phyloP scores from a whole-genome alignment of 2,888 invertebrate genomes.

The Eretmocerus hayati region DNA sequence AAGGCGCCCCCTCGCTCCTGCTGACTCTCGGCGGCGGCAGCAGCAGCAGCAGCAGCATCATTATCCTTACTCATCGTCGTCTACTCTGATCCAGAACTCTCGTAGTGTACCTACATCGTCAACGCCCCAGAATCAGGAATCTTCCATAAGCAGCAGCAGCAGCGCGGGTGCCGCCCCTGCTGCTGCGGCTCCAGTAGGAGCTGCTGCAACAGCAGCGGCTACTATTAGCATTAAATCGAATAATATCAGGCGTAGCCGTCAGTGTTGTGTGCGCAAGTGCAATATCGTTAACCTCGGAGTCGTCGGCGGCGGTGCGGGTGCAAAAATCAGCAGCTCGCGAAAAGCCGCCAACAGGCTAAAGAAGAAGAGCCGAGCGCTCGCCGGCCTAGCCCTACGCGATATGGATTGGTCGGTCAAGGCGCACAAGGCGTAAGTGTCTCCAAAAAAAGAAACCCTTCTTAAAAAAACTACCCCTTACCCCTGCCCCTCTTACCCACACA shows the following conservation, averaged over 20 bases:
- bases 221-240: slow-evolving; percentile 5
- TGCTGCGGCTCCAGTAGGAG: neutral
- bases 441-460: too few species aligned
- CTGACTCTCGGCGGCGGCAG: neutral
- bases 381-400: slow-evolving; percentile 44
- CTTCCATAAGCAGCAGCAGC: neutral
- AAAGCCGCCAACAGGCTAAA: neutral
- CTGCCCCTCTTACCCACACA: neutral
- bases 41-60: neutral
- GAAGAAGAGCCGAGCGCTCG: slow-evolving; percentile 30
- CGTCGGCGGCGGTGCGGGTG: too few species aligned
- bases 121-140: neutral
- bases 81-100: too few species aligned
- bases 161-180: neutral
- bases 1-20: slow-evolving; percentile 1
- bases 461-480: neutral
- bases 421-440: slow-evolving; percentile 44
- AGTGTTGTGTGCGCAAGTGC: slow-evolving; percentile 35
- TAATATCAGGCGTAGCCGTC: slow-evolving; percentile 7
- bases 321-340: too few species aligned
- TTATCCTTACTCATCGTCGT: too few species aligned
- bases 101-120: neutral
- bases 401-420: slow-evolving; percentile 47
- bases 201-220: neutral
- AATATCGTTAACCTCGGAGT: slow-evolving; percentile 26